These are phyloP conservation scores for Scaptomyza pallida DNA, from an alignment of 1,140 invertebrate species.

Conservation along the genomic window DNA sequence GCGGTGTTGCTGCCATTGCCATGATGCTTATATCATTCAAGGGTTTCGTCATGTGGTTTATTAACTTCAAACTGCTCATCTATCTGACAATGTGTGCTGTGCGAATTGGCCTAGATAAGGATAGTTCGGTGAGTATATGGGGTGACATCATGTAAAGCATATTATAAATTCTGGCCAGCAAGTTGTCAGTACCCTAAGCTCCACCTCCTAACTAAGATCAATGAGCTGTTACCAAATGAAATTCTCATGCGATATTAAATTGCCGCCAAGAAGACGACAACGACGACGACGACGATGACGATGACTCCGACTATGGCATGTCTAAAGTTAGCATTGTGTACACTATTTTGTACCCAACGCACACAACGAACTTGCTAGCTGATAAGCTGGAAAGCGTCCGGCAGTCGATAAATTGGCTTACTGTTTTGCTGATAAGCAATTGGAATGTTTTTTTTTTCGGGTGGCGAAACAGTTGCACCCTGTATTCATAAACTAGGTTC, in stretches of 20 bases:
- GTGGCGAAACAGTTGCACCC: slow-evolving; percentile 12
- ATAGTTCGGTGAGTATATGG: slow-evolving; percentile 60
- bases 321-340: slow-evolving; percentile 41
- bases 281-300: background rate
- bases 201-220: slow-evolving; percentile 31
- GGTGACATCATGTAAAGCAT: slow-evolving; percentile 55
- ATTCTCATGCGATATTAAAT: slow-evolving; percentile 16
- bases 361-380: slow-evolving; percentile 18
- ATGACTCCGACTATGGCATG: slow-evolving; percentile 35
- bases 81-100: slow-evolving; percentile 55
- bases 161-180: slow-evolving; percentile 30
- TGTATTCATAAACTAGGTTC: slow-evolving; percentile 3
- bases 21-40: slow-evolving; percentile 83
- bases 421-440: slow-evolving; percentile 28
- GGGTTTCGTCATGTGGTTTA: slow-evolving; percentile 75
- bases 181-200: slow-evolving; percentile 16
- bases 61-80: slow-evolving; percentile 68
- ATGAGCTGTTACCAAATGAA: slow-evolving; percentile 39
- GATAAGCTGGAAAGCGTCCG: slow-evolving; percentile 45
- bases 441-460: slow-evolving; percentile 24
- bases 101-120: slow-evolving; percentile 66
- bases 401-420: slow-evolving; percentile 42
- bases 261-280: slow-evolving; percentile 6
- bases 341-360: slow-evolving; percentile 2
- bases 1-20: slow-evolving; percentile 59